Evolutionary conservation across 1,140 invertebrate species (phyloP).

Genomic region (Macrosteles quadrilineatus): DNA sequence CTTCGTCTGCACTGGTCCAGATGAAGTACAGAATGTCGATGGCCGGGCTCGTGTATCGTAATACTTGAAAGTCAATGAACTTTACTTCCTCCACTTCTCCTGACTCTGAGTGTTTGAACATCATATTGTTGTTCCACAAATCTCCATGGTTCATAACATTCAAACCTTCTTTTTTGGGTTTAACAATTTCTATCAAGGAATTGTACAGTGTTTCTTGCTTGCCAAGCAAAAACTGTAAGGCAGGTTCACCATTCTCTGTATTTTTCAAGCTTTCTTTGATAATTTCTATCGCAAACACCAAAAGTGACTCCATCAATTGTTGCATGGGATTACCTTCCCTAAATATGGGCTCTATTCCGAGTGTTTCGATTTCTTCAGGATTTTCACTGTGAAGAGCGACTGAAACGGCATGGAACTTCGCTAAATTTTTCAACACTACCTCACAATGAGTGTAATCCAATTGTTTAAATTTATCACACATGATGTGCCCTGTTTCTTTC

Average conservation of each 20-base stretch:
- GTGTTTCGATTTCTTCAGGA: neutral
- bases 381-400: neutral
- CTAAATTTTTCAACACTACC: neutral
- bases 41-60: conserved; percentile 53
- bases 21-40: conserved; percentile 62
- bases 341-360: neutral
- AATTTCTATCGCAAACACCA: neutral
- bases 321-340: neutral
- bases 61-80: conserved; percentile 65
- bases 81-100: conserved; percentile 54
- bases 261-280: neutral
- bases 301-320: neutral
- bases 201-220: neutral
- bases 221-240: neutral
- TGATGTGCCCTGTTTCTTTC: neutral
- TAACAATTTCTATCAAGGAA: neutral
- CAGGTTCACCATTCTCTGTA: neutral
- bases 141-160: conserved; percentile 66
- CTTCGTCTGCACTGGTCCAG: conserved; percentile 53
- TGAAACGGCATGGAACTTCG: neutral
- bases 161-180: conserved; percentile 46
- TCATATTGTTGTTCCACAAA: conserved; percentile 66
- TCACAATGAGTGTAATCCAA: conserved; percentile 6
- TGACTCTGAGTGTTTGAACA: conserved; percentile 58
- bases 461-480: conserved; percentile 6